Conservation (phyloP, 2,797 vertebrate species). For the Coracias cyanogaster region DNA sequence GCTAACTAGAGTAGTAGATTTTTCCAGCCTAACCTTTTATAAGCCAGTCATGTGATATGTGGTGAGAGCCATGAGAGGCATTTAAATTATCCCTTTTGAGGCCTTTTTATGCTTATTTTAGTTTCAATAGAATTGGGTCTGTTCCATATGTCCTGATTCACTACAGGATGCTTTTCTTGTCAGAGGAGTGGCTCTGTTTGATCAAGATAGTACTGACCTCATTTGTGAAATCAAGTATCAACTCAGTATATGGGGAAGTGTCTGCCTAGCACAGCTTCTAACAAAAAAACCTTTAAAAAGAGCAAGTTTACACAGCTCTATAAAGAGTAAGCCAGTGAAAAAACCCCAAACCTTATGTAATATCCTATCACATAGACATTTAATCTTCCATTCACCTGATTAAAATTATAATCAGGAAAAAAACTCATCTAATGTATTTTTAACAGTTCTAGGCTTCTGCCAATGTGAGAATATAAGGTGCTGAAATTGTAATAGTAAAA, state of each 20-base stretch:
- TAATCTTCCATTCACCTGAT: background rate
- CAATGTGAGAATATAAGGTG: background rate
- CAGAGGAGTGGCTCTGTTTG: constrained; percentile 11
- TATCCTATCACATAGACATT: background rate
- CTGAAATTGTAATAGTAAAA: background rate
- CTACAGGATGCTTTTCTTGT: constrained; percentile 51
- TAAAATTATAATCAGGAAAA: background rate
- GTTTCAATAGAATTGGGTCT: constrained; percentile 47
- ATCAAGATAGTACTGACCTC: constrained; percentile 59
- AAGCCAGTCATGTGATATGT: background rate
- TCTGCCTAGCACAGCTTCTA: background rate
- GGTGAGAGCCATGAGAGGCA: constrained; percentile 18
- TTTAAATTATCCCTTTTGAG: constrained; percentile 59
- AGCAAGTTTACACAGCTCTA: background rate
- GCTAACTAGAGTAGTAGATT: background rate
- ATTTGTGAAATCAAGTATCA: constrained; percentile 34
- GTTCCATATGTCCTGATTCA: constrained; percentile 54
- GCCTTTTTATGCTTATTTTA: constrained; percentile 53
- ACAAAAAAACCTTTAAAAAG: background rate
- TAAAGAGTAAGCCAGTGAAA: background rate
- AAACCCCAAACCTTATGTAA: background rate
- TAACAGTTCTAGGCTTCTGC: background rate
- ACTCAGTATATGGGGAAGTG: background rate
- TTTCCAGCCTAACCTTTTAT: constrained; percentile 32
- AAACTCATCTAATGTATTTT: background rate